Evolutionary conservation across 2,797 vertebrate species (phyloP), one percentile per base, ranked within the genome.

Genomic region (Syncerus caffer): DNA sequence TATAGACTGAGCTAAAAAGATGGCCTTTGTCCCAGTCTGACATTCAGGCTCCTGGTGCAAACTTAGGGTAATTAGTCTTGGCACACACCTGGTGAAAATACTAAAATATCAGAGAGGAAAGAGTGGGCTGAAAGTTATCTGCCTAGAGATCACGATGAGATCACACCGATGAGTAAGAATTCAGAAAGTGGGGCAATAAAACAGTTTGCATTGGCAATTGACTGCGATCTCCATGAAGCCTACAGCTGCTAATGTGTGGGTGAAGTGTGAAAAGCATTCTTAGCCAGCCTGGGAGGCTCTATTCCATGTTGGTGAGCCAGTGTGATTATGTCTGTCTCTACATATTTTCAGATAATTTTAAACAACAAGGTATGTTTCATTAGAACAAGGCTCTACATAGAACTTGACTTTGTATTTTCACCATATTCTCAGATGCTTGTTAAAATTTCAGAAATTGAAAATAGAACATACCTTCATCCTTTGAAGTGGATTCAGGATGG

Each of bases 401-500:
- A 96, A 88, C 23, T 34, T 53, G 53, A 82, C 60, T 51, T 45
- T 47, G 23, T 38, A 62, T 89, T 62, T 93, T 92, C n/a, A 16
- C 55, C 45, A 6, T 82, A 79, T 79, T 80, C 82, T 86, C 85
- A 96, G 76, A 82, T 14, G 82, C 60, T 62, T 78, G 51, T 42
- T 78, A 83, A 71, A 45, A 71, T 90, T 50, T 96, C 94, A 90
- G 95, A 98, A 97, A 78, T 42, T 51, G 88, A 34, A 64, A 97
- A 76, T 15, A 74, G 79, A 82, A 7, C 96, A 80, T 99, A 99
- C 99, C 99, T 98, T 99, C 98, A 1, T 98, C 98, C 90, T 99
- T 99, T 57, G 99, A 99, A 0, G 98, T 98, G 16, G 98, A 80
- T 96, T 99, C 99, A 93, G 99, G 99, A 76, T 99, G 99, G 95